These are phyloP conservation scores for Philaenus spumarius DNA, from an alignment of 1,140 invertebrate species.

Conservation along the genomic window DNA sequence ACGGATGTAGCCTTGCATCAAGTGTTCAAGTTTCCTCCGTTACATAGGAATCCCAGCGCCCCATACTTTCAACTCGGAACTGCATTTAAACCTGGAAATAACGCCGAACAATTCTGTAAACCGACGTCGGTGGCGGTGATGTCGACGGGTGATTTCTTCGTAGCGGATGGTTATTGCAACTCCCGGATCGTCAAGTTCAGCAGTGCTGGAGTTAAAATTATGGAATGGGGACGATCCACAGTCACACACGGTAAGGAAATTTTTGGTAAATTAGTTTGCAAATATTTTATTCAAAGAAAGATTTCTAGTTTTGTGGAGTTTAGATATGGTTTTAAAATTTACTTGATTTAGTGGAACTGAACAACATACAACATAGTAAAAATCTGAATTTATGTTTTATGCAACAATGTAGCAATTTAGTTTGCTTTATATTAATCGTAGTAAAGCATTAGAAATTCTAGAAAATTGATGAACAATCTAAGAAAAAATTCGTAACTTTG, in stretches of 20 bases:
- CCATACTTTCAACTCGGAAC: constrained; percentile 19
- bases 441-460: too few relatives aligned
- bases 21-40: constrained; percentile 66
- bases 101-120: constrained; percentile 82
- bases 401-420: too few relatives aligned
- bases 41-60: constrained; percentile 33
- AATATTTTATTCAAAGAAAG: not conserved
- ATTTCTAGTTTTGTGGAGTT: too few relatives aligned
- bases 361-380: too few relatives aligned
- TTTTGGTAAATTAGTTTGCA: too few relatives aligned
- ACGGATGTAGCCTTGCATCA: constrained; percentile 94
- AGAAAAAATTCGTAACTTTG: too few relatives aligned
- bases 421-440: too few relatives aligned
- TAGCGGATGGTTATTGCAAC: constrained; percentile 95
- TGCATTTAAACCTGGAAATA: constrained; percentile 71
- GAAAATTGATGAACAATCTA: too few relatives aligned
- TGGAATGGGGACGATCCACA: constrained; percentile 51
- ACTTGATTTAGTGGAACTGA: too few relatives aligned
- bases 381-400: too few relatives aligned
- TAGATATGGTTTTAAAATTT: too few relatives aligned
- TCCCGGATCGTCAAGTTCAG: constrained; percentile 80
- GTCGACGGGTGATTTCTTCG: constrained; percentile 78
- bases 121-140: constrained; percentile 85
- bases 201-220: constrained; percentile 56
- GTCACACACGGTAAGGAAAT: constrained; percentile 20